Evolutionary conservation across 2,888 invertebrate genomes (phyloP), one percentile per base, ranked within the genome.

Genomic region (Frankliniella fusca): DNA sequence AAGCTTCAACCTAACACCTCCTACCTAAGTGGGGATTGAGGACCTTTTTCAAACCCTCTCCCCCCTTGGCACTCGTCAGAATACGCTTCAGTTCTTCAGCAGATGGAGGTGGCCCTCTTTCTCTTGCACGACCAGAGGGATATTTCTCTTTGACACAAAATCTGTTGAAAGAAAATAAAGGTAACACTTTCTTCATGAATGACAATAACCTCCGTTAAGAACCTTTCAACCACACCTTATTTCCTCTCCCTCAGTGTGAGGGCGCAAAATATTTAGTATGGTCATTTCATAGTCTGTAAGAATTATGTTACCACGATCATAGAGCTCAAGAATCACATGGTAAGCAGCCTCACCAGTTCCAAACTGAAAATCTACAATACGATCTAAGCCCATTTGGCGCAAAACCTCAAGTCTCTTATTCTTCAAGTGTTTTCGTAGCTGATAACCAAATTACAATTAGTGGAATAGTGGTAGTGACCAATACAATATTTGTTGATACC

Each of bases 131-230:
- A 84, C 95, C 93, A 48, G 92, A 87, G 0, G 97, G 97, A 89
- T 98, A 99, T 86, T 93, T 96, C 87, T 99, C 98, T 86, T 93
- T 93, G 0, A 98, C 97, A 80, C 95, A 96, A 90, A 98, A 96
- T 85, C 94, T 94, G 83, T 38, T 84, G 81, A 80, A 65, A 82
- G 80, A 84, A 83, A 61, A 28, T 76, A 81, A 20, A 81, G 79
- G n/a, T 5, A 48, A 82, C 27, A 79, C 15, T 27, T 27, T 38
- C 38, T 5, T 27, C 3, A 3, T 65, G 70, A 12, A n/a, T 27
- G 48, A 81, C 65, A 20, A 20, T 28, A 1, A 65, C 1, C 27
- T 27, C 65, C 18, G 49, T 70, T 80, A 80, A 8, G 80, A 80
- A n/a, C 48, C 50, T 48, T 70, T n/a, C 20, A 76, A n/a, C 48